Evolutionary conservation across 2,888 invertebrate species (phyloP).

Genomic region (Drosophila mimica): DNA sequence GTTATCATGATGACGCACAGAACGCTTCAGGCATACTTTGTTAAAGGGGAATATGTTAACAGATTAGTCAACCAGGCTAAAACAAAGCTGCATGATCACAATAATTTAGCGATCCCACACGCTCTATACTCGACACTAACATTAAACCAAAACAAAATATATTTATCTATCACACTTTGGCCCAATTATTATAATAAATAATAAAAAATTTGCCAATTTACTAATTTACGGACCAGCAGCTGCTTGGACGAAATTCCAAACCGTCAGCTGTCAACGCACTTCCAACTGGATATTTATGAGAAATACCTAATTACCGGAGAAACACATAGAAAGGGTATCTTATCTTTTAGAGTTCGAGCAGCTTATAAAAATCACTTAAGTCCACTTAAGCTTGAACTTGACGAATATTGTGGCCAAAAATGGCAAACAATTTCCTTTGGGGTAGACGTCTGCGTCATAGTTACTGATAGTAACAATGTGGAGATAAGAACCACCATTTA

Average conservation of each 20-base stretch:
- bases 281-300: slow-evolving; percentile 1
- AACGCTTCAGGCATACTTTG: not conserved
- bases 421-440: slow-evolving; percentile 7
- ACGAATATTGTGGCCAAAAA: slow-evolving; percentile 9
- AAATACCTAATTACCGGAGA: not conserved
- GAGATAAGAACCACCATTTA: not conserved
- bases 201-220: slow-evolving; percentile 30
- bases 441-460: slow-evolving; percentile 21
- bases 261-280: slow-evolving; percentile 23
- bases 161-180: slow-evolving; percentile 33
- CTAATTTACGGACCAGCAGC: slow-evolving; percentile 1
- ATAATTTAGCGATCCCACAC: slow-evolving; percentile 19
- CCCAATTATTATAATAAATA: slow-evolving; percentile 39
- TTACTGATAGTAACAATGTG: slow-evolving; percentile 13
- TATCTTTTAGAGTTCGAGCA: not conserved
- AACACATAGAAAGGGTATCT: slow-evolving; percentile 25
- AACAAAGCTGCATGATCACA: not conserved
- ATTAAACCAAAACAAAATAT: slow-evolving; percentile 25
- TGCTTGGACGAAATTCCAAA: slow-evolving; percentile 3
- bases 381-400: slow-evolving; percentile 45
- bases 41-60: not conserved
- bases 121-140: slow-evolving; percentile 13
- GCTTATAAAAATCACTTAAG: slow-evolving; percentile 48
- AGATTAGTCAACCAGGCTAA: not conserved
- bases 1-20: slow-evolving; percentile 23